phyloP scores from a whole-genome alignment of 2,888 invertebrate species.

The Branchellion lobata region DNA sequence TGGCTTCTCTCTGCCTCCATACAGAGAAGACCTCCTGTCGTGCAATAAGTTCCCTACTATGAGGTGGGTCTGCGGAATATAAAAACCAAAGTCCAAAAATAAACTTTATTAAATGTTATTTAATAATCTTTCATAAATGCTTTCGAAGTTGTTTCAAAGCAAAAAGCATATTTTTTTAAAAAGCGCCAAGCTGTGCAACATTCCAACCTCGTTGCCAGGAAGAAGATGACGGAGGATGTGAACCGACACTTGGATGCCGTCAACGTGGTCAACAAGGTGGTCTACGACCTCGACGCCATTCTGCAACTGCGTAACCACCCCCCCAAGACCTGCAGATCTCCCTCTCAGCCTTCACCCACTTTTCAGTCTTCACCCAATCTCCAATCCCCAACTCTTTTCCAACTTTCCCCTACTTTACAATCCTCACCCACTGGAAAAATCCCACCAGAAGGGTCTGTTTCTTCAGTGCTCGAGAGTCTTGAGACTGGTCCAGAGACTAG shows the following conservation, averaged over 20 bases:
- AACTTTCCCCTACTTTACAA: neutral
- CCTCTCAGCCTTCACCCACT: neutral
- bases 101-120: too few species aligned
- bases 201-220: constrained; percentile 53
- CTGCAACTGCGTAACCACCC: constrained; percentile 48
- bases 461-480: too few species aligned
- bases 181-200: too few species aligned
- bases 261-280: constrained; percentile 67
- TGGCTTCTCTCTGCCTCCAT: constrained; percentile 64
- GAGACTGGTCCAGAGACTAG: too few species aligned
- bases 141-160: too few species aligned
- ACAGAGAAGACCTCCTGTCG: constrained; percentile 68
- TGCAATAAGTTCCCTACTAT: constrained; percentile 66
- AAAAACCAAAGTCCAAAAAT: too few species aligned
- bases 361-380: neutral
- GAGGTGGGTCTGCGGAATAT: constrained; percentile 61
- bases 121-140: too few species aligned
- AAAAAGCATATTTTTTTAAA: too few species aligned
- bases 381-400: neutral
- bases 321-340: neutral
- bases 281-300: constrained; percentile 72
- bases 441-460: too few species aligned
- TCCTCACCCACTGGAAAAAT: neutral
- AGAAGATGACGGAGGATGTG: constrained; percentile 68
- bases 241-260: constrained; percentile 71